Evolutionary conservation across 2,797 vertebrate genomes (phyloP).

Genomic region (Carapus acus): DNA sequence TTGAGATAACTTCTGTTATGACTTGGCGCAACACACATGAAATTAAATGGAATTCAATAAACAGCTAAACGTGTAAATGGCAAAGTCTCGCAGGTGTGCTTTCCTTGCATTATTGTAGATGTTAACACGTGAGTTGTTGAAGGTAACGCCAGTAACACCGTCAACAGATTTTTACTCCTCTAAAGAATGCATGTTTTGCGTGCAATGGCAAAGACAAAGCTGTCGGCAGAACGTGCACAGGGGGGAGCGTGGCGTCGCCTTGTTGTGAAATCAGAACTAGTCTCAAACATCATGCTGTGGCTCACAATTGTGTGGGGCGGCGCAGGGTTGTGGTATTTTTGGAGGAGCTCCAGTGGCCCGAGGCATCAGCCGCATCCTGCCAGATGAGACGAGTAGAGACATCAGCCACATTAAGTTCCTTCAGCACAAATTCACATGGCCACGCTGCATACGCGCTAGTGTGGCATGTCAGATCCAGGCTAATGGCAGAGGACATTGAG

Average conservation of each 20-base stretch:
- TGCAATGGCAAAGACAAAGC: background rate
- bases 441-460: conserved; percentile 16
- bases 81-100: conserved; percentile 20
- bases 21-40: no score
- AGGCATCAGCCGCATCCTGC: conserved; percentile 52
- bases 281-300: conserved; percentile 33
- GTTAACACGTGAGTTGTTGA: conserved; percentile 8
- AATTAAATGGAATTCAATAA: no score
- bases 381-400: conserved; percentile 60
- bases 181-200: background rate
- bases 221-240: conserved; percentile 3
- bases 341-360: conserved; percentile 50
- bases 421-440: conserved; percentile 27
- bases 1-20: no score
- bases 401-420: conserved; percentile 28
- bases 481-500: conserved; percentile 5
- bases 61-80: no score
- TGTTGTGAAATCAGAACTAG: conserved; percentile 37
- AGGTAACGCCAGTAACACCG: conserved; percentile 9
- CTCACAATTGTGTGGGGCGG: conserved; percentile 30
- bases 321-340: conserved; percentile 56
- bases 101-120: conserved; percentile 16
- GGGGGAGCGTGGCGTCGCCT: background rate
- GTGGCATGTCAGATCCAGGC: conserved; percentile 9
- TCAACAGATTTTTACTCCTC: conserved; percentile 9